Evolutionary conservation across 2,113 vertebrate species (phyloP).

Genomic region (Apteryx mantelli): DNA sequence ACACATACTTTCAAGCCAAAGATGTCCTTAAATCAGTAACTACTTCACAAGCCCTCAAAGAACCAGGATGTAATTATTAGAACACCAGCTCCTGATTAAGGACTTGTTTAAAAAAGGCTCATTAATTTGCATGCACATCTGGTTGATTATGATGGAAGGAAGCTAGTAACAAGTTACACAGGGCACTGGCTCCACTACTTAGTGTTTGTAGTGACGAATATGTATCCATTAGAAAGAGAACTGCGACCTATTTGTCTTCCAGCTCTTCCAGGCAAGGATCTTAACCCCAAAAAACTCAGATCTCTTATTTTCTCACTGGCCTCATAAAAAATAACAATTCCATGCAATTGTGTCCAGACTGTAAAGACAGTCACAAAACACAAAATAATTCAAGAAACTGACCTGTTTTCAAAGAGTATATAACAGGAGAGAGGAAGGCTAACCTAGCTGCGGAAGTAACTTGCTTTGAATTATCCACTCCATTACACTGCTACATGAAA

Average conservation of each 20-base stretch:
- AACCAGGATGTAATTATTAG: constrained; percentile 31
- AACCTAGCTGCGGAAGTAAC: neutral
- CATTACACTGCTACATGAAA: neutral
- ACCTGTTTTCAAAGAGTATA: neutral
- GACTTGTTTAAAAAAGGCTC: neutral
- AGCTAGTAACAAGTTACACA: neutral
- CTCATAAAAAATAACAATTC: neutral
- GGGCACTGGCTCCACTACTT: neutral
- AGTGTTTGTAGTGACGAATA: neutral
- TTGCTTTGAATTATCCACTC: neutral
- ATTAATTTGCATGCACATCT: constrained; percentile 19
- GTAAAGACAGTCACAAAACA: neutral
- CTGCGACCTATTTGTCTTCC: neutral
- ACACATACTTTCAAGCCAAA: neutral
- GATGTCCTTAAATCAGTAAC: constrained; percentile 35
- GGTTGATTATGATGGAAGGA: neutral
- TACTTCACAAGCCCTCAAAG: constrained; percentile 1
- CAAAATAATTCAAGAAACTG: neutral
- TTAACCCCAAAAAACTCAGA: neutral
- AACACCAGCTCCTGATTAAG: constrained; percentile 46
- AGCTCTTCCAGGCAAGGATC: neutral
- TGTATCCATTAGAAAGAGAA: neutral
- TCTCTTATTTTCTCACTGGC: neutral
- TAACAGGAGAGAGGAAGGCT: neutral
- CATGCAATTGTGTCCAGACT: neutral